phyloP scores from a whole-genome alignment of 1,140 invertebrate genomes.

The Cyphomyrmex costatus region DNA sequence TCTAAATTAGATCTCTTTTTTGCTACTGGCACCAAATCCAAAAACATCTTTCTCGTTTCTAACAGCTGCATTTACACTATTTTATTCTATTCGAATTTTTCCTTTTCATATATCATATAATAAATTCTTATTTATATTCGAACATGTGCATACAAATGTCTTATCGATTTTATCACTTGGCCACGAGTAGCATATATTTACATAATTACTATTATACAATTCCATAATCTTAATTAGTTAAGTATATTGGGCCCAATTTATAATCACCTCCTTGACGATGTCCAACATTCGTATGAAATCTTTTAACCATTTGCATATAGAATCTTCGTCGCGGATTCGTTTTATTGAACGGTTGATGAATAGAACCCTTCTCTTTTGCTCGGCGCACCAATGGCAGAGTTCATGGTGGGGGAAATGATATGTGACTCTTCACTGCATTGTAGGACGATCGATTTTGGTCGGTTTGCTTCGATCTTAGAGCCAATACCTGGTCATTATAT shows the following conservation, averaged over 20 bases:
- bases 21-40: neutral
- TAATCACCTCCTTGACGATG: neutral
- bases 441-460: slow-evolving; percentile 37
- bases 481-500: neutral
- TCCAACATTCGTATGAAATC: neutral
- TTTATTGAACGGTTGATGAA: slow-evolving; percentile 59
- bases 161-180: neutral
- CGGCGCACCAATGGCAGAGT: slow-evolving; percentile 32
- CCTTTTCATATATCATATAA: neutral
- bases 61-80: neutral
- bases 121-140: neutral
- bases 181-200: neutral
- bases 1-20: neutral
- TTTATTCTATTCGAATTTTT: neutral
- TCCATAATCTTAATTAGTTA: neutral
- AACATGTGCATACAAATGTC: neutral
- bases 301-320: neutral
- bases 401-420: neutral
- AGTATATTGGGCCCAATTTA: neutral
- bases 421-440: neutral
- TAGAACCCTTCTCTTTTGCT: slow-evolving; percentile 21
- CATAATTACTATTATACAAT: neutral
- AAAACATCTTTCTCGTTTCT: neutral
- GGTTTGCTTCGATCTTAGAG: slow-evolving; percentile 16
- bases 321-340: slow-evolving; percentile 15